These are phyloP conservation scores for Leucoraja erinaceus DNA, from an alignment of 2,113 vertebrate genomes.

Conservation along the genomic window DNA sequence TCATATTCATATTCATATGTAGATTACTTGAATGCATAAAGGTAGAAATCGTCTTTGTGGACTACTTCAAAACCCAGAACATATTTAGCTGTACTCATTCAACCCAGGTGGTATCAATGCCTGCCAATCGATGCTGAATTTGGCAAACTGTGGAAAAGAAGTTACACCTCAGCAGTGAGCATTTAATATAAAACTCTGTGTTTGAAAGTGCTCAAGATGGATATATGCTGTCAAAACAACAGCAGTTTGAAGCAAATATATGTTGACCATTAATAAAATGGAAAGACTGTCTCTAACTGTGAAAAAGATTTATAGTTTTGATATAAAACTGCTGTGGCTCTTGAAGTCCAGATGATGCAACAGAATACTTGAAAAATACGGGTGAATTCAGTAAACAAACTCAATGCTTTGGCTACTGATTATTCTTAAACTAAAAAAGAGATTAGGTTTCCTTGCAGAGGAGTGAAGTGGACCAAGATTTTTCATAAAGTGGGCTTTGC, in stretches of 20 bases:
- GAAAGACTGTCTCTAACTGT: conserved; percentile 12
- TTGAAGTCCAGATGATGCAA: not conserved
- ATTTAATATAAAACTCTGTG: conserved; percentile 3
- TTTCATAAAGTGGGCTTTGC: not conserved
- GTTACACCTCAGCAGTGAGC: not conserved
- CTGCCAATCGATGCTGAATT: not conserved
- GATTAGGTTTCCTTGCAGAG: not conserved
- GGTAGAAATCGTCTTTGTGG: not conserved
- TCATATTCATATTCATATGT: not conserved
- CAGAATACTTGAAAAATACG: not conserved
- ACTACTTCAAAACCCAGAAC: not conserved
- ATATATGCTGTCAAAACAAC: not conserved
- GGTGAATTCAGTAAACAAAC: not conserved
- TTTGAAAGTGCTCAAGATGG: not conserved
- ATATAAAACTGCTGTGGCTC: conserved; percentile 17
- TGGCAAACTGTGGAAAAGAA: not conserved
- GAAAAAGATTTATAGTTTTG: conserved; percentile 25
- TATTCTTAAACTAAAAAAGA: not conserved
- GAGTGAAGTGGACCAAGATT: not conserved
- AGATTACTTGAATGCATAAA: not conserved
- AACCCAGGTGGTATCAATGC: not conserved
- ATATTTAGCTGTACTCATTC: not conserved
- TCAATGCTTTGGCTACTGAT: not conserved
- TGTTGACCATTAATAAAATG: not conserved
- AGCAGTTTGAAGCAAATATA: not conserved